Base-by-base conservation (phyloP, 2,797 vertebrate species). In the Bradypodion pumilum region DNA sequence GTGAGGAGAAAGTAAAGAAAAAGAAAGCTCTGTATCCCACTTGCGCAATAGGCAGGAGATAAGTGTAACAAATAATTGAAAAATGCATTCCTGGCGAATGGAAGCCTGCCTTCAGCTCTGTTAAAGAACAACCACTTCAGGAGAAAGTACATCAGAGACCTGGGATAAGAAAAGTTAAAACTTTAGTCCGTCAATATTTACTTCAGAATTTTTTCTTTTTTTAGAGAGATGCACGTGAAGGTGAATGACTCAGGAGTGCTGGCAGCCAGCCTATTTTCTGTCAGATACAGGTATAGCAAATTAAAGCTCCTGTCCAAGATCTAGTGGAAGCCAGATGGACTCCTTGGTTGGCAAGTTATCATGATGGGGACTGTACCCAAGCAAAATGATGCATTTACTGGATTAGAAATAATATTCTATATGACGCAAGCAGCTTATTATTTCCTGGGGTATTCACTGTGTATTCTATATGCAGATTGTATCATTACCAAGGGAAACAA, bases 301-400 rank as follows among this genome's bases (percentile, higher is more conserved):
- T 76, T 59, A 85, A 70, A 77, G 42, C 12, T 69, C 52, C 74
- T 77, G 73, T 32, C 78, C 81, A 76, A 76, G 40, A 85, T 81
- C 56, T 60, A 29, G 73, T 73, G 12, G 42, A 76, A 81, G 52
- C 73, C 52, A 76, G 79, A 76, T 52, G 27, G 21, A 76, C 42
- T 70, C 65, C 21, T 76, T 77, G 79, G 79, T 65, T 85, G 73
- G 78, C 56, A 70, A 63, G 16, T 77, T 70, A 85, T 81, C 84
- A 63, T 63, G 63, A 81, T 85, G 79, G 84, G 84, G 78, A 81
- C 73, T 60, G 52, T 56, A 76, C 75, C 84, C 78, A 85, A 81
- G 80, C n/a, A 60, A 75, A 85, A 81, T 70, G 46, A 40, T n/a
- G 37, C 46, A 75, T 70, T 75, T 76, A 69, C 49, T 76, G 72